Evolutionary conservation across 2,113 vertebrate genomes (phyloP), one percentile per base, ranked within the genome.

Genomic region (Salvelinus namaycush): DNA sequence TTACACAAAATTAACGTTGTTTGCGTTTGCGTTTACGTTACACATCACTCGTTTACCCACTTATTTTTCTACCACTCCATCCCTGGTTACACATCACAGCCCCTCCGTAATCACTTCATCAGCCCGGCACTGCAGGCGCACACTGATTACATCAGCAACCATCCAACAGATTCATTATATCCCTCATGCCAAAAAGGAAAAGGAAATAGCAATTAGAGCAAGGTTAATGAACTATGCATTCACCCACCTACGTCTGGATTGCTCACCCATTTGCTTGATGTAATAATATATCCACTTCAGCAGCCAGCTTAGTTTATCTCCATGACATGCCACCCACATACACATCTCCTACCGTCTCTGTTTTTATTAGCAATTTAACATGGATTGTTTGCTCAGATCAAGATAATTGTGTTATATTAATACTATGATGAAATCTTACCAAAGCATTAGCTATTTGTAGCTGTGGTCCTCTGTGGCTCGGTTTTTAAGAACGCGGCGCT

Each of bases 161-260:
- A 74, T 44, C 54, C 16, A 2, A 74, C 64, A 49, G 69, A 78
- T 80, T 74, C 71, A 83, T 86, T 34, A 48, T 29, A 64, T 24
- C 29, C 27, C 29, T 39, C 34, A 27, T 69, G 39, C 81, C 59
- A 69, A 22, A 64, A 69, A 79, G 83, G 51, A 49, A 83, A 88
- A 79, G 76, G 73, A 90, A 88, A 75, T 77, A 0, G 79, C 82
- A 90, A 89, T 90, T 85, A 88, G 81, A 84, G 24, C 69, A 64
- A 74, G 84, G 88, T 91, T 92, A 90, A 89, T 87, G 79, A 90
- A 89, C 82, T 81, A 65, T 84, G 78, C 74, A 29, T 84, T 83
- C 77, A 79, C 74, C 81, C 86, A 84, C 86, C 88, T 81, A 83
- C 80, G 44, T 84, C 74, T 51, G 68, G 77, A 84, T 89, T 85